These are phyloP conservation scores for Brenthis hecate DNA, from an alignment of 2,888 invertebrate genomes.

Conservation along the genomic window DNA sequence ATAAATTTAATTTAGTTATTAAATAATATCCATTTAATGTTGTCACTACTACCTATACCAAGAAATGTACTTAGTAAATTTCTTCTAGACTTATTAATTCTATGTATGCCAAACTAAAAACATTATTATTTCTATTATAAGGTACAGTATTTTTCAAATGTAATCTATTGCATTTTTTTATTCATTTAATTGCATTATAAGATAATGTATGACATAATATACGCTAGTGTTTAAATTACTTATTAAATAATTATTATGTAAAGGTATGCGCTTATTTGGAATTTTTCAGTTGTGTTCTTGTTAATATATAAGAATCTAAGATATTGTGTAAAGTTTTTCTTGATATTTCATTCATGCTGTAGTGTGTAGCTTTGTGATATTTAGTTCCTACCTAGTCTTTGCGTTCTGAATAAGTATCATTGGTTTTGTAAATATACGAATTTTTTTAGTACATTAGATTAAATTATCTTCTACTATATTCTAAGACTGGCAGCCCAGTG, in stretches of 20 bases:
- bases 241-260: background rate
- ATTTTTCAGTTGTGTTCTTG: background rate
- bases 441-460: background rate
- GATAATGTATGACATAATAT: too few species aligned
- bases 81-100: background rate
- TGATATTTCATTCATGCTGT: background rate
- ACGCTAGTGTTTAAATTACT: background rate
- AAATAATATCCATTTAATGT: too few species aligned
- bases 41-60: too few species aligned
- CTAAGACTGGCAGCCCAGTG: too few species aligned
- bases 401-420: slow-evolving; percentile 1
- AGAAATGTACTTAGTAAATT: too few species aligned
- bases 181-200: background rate
- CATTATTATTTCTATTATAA: background rate
- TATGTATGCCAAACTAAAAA: slow-evolving; percentile 4
- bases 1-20: too few species aligned
- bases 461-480: too few species aligned
- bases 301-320: background rate
- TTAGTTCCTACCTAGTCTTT: slow-evolving; percentile 21
- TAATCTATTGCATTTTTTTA: slow-evolving; percentile 2
- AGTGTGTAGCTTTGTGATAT: slow-evolving; percentile 17
- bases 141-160: background rate
- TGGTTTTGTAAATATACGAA: background rate
- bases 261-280: background rate
- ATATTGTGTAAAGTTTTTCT: background rate